phyloP scores from a whole-genome alignment of 2,113 vertebrate genomes.

The Trematomus loennbergii region DNA sequence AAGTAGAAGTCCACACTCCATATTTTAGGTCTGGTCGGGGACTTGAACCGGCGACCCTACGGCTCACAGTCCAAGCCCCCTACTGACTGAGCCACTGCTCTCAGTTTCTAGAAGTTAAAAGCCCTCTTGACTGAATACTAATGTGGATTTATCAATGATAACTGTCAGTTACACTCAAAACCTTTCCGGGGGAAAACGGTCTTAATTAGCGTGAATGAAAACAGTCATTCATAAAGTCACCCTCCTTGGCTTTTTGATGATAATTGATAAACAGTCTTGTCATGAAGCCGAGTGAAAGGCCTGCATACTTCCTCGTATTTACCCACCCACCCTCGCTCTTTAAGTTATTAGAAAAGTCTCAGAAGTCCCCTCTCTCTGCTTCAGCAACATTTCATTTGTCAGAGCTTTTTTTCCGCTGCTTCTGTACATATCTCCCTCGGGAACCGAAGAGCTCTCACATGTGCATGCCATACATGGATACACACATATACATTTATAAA shows the following conservation, averaged over 20 bases:
- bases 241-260: background rate
- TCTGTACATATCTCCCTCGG: background rate
- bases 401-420: background rate
- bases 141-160: too few relatives aligned
- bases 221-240: background rate
- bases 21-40: too few relatives aligned
- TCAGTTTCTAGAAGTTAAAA: too few relatives aligned
- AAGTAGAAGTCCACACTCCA: too few relatives aligned
- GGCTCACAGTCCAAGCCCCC: too few relatives aligned
- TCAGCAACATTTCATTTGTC: background rate
- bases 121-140: too few relatives aligned
- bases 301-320: background rate
- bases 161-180: background rate
- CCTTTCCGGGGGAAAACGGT: background rate
- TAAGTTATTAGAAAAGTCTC: slow-evolving; percentile 13
- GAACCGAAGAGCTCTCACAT: background rate
- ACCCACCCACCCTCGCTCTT: background rate
- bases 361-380: background rate
- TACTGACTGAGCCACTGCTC: too few relatives aligned
- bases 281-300: background rate
- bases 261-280: background rate
- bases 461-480: too few relatives aligned
- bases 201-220: slow-evolving; percentile 10
- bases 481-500: too few relatives aligned
- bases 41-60: too few relatives aligned